Percentiles rank a stretch among this genome's conserved stretches.
These are phyloP conservation scores for Hypolimnas misippus DNA, from an alignment of 2,888 invertebrate species.

Conservation along the genomic window DNA sequence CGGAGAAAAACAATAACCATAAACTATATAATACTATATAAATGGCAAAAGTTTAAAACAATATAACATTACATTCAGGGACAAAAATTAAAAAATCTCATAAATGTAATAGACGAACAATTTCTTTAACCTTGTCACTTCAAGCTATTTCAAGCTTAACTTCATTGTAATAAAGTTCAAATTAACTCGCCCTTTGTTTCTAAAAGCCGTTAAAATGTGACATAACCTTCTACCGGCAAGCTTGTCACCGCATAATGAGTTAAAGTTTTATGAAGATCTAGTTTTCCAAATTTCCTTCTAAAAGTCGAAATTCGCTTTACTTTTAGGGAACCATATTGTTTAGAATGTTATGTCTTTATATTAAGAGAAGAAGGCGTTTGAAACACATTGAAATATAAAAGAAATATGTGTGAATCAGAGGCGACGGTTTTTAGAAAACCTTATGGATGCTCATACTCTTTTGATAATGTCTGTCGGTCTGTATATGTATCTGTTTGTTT, in stretches of 20 bases:
- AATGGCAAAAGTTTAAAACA: too few relatives aligned
- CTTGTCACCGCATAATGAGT: conserved; percentile 35
- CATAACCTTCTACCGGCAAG: conserved; percentile 31
- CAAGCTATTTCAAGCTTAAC: not conserved
- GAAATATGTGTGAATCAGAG: too few relatives aligned
- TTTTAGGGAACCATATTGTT: not conserved
- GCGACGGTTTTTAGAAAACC: too few relatives aligned
- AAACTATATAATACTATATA: too few relatives aligned
- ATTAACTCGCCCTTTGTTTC: conserved; percentile 12
- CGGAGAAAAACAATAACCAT: too few relatives aligned
- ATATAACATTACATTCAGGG: not conserved
- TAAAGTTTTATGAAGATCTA: conserved; percentile 22
- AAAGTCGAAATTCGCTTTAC: not conserved
- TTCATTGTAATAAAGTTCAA: not conserved
- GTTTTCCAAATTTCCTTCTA: conserved; percentile 14
- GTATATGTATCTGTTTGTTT: too few relatives aligned
- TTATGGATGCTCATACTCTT: too few relatives aligned
- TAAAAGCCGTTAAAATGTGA: conserved; percentile 29
- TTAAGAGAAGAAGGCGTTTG: too few relatives aligned
- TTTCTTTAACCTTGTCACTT: too few relatives aligned
- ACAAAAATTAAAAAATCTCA: not conserved
- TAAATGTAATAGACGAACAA: not conserved
- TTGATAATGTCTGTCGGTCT: too few relatives aligned
- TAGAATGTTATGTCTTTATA: not conserved
- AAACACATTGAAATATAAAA: too few relatives aligned